phyloP scores from a whole-genome alignment of 2,888 invertebrate genomes.

The Drosophila cyrtoloma region DNA sequence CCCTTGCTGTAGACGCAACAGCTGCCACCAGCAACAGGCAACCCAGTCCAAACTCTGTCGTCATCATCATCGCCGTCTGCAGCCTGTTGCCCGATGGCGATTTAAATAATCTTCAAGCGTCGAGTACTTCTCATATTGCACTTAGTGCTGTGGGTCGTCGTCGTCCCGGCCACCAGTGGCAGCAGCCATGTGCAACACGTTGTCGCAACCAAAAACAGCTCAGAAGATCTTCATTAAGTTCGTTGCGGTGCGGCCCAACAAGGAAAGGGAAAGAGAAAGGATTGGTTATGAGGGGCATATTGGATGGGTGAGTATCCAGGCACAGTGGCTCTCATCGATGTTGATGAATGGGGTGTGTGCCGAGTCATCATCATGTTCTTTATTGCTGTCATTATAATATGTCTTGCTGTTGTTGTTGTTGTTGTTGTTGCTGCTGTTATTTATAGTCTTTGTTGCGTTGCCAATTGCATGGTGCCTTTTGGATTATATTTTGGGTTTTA shows the following conservation, averaged over 20 bases:
- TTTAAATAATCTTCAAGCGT: conserved; percentile 69
- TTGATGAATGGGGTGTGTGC: conserved; percentile 81
- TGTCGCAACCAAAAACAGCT: conserved; percentile 65
- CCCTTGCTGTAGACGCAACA: conserved; percentile 35
- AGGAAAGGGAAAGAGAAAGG: not conserved
- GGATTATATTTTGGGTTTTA: conserved; percentile 40
- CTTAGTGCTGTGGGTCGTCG: conserved; percentile 56
- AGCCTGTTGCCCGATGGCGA: conserved; percentile 40
- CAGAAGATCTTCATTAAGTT: conserved; percentile 70
- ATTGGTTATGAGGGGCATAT: not conserved
- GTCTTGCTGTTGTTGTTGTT: conserved; percentile 36
- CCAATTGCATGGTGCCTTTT: conserved; percentile 43
- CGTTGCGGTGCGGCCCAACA: conserved; percentile 2
- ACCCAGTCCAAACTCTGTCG: not conserved
- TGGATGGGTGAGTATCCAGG: not conserved
- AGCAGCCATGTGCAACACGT: conserved; percentile 80
- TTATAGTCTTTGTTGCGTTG: conserved; percentile 64
- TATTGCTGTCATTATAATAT: conserved; percentile 82
- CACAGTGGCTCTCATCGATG: conserved; percentile 55
- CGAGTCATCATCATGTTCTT: conserved; percentile 73
- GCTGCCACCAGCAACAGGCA: conserved; percentile 38
- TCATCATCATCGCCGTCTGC: not conserved
- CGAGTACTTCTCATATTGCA: conserved; percentile 78
- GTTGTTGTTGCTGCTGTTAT: conserved; percentile 33
- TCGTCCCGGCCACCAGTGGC: not conserved